Evolutionary conservation across 2,888 invertebrate species (phyloP).

Genomic region (Cephus sareptanus): DNA sequence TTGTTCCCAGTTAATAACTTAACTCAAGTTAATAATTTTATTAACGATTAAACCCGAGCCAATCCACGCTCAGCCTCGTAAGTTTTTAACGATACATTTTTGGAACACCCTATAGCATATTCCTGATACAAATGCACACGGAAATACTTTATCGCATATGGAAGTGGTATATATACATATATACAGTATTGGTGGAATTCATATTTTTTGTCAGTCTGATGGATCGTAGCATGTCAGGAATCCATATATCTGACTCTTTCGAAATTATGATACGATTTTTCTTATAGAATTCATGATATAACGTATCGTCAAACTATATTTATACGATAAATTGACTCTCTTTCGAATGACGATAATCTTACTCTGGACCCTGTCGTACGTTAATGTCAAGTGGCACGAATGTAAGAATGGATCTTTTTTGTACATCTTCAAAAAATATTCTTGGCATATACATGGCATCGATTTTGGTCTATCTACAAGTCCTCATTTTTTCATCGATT

Average conservation of each 20-base stretch:
- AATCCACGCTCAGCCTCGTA: not conserved
- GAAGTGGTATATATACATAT: too few species aligned
- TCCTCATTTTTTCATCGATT: not conserved
- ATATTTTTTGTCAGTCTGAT: not conserved
- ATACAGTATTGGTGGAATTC: not conserved
- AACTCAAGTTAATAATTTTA: constrained; percentile 52
- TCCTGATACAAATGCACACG: not conserved
- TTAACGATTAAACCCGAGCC: constrained; percentile 10
- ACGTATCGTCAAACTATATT: not conserved
- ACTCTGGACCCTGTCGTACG: not conserved
- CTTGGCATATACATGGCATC: not conserved
- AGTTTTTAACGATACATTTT: not conserved
- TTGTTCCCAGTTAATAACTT: constrained; percentile 54
- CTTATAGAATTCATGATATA: not conserved
- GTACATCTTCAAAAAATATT: not conserved
- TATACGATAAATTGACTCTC: not conserved
- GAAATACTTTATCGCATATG: not conserved
- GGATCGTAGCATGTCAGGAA: not conserved
- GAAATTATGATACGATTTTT: not conserved
- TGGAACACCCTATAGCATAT: not conserved
- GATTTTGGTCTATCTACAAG: not conserved
- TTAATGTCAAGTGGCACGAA: not conserved
- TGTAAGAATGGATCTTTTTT: not conserved
- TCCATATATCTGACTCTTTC: not conserved
- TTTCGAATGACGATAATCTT: not conserved